Base-by-base conservation (phyloP, 1,140 invertebrate genomes). In the Pseudomyrmex cubaensis region DNA sequence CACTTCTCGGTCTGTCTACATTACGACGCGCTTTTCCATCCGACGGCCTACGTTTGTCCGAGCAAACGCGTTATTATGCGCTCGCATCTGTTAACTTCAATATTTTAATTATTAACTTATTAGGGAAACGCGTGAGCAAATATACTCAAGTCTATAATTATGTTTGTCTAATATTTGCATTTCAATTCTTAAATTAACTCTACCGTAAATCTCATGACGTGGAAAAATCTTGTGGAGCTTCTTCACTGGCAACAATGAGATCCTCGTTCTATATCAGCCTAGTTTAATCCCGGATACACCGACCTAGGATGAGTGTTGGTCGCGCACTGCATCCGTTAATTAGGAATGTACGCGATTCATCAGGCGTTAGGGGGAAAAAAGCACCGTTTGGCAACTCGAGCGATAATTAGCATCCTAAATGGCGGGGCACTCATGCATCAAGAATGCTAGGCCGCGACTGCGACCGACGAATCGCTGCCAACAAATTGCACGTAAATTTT, bases 401-500 rank as follows among this genome's bases (percentile, higher is more conserved):
- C 67, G 86, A 87, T 87, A 87, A 87, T 87, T 87, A 80, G 54
- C 63, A 74, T 74, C 22, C 56, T 57, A 85, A 87, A 88, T 64
- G 80, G 83, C 76, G 59, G 25, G 20, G 15, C 13, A n/a, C 61
- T 78, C 64, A 25, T 59, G 64, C 57, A 84, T 66, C 66, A 57
- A 83, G 72, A 85, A 88, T 63, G 63, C 9, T 44, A 48, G 82
- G 20, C 52, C 74, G 8, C n/a, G 44, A 20, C 48, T 17, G 64
- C 20, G 56, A 59, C 66, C 44, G 69, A 64, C 78, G 82, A 78
- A 85, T 89, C 20, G 87, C 78, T 89, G 87, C 87, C 87, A 89
- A 83, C 86, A 88, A 77, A 86, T 88, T 25, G 57, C 76, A 82
- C 84, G 84, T 89, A 89, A 89, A 89, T 89, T 89, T 86, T 84